A percentile compares a stretch with the other conserved stretches of the same genome.
Evolutionary conservation across 1,140 invertebrate genomes (phyloP).

Genomic region (Bombus turneri): DNA sequence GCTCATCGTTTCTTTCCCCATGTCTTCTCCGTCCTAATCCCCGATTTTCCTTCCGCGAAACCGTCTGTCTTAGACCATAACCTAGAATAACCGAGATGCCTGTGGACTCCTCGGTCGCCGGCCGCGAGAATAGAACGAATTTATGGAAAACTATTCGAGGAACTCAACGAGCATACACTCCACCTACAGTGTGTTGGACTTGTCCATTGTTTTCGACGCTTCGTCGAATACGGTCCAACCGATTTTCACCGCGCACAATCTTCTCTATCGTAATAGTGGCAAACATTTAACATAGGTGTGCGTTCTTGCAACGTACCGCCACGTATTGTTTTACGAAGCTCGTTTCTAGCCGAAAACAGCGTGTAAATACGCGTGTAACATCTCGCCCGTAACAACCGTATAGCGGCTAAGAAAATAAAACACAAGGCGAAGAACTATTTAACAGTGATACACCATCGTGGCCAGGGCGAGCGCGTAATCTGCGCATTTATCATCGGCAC

Average conservation of each 20-base stretch:
- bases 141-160: conserved; percentile 18
- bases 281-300: background rate
- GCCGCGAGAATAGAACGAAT: conserved; percentile 30
- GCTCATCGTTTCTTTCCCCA: background rate
- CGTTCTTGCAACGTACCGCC: too few species aligned
- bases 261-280: background rate
- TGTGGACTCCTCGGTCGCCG: conserved; percentile 12
- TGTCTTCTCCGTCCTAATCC: conserved; percentile 43
- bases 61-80: conserved; percentile 53
- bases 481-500: conserved; percentile 50
- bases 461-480: conserved; percentile 4
- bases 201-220: conserved; percentile 14
- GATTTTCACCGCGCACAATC: background rate
- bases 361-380: conserved; percentile 19
- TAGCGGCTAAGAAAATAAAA: conserved; percentile 6
- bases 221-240: too few species aligned
- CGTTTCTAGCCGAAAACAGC: background rate
- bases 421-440: background rate
- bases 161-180: background rate
- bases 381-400: background rate
- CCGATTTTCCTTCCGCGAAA: conserved; percentile 65
- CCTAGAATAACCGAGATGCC: conserved; percentile 50
- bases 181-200: background rate
- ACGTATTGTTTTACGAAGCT: too few species aligned
- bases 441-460: background rate